A percentile compares a stretch with the other conserved stretches of the same genome.
Conservation (phyloP, 2,888 invertebrate species). For the Tuberolachnus salignus region DNA sequence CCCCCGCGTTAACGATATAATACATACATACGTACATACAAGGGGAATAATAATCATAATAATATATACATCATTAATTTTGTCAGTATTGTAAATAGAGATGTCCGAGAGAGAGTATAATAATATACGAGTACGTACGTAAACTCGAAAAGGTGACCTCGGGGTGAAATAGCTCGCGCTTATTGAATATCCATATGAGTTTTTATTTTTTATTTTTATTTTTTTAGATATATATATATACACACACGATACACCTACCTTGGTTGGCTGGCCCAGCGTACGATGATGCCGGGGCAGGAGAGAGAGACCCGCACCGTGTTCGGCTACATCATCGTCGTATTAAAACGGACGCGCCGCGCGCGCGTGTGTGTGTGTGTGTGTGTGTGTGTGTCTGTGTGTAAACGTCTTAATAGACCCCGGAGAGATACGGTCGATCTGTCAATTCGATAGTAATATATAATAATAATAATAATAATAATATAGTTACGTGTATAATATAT, state of each 20-base stretch:
- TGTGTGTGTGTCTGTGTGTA: background rate
- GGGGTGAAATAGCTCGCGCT: slow-evolving; percentile 46
- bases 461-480: too few relatives aligned
- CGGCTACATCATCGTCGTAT: slow-evolving; percentile 13
- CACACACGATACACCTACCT: background rate
- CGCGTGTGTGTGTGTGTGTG: too few relatives aligned
- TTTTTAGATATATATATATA: too few relatives aligned
- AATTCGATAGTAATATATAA: slow-evolving; percentile 16
- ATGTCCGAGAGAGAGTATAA: slow-evolving; percentile 30
- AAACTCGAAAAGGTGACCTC: slow-evolving; percentile 43
- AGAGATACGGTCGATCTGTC: slow-evolving; percentile 42
- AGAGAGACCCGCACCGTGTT: too few relatives aligned
- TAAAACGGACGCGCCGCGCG: too few relatives aligned
- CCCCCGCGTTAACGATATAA: background rate
- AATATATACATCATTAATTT: slow-evolving; percentile 44
- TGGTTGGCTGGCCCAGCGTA: too few relatives aligned
- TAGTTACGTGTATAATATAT: too few relatives aligned
- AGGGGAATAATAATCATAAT: background rate
- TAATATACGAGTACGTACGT: background rate
- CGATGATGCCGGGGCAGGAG: background rate
- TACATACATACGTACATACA: too few relatives aligned
- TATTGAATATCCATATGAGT: slow-evolving; percentile 41
- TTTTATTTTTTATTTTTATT: too few relatives aligned
- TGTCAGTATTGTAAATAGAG: slow-evolving; percentile 55
- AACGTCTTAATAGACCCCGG: slow-evolving; percentile 20